Evolutionary conservation across 2,888 invertebrate species (phyloP), one percentile per base, ranked within the genome.

Genomic region (Scaptomyza cyrtandrae): DNA sequence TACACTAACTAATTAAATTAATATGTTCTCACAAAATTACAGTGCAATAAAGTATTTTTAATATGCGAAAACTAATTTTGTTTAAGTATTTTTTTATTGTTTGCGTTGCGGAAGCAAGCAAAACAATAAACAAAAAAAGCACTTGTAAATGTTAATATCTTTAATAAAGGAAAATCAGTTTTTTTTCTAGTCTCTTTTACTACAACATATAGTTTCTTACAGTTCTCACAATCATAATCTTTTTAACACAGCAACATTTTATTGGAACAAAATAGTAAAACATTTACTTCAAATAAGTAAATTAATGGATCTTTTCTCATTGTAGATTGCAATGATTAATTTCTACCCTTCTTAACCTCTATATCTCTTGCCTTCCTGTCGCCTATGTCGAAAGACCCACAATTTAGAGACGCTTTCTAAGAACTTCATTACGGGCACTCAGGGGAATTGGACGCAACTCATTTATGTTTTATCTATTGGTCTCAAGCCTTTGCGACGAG

Each of bases 381-480:
- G 14, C 10, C 9, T 29, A 11, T 14, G 14, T 3, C 35, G 2
- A 29, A 50, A 52, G 43, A 16, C 33, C 13, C 31, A 46, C 54
- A 58, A 65, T 71, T 54, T 71, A 54, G 49, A 24, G 53, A 45
- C 11, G 44, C 27, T 49, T 9, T 48, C 11, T 44, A 27, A 44
- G 3, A 60, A 35, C 44, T 50, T 60, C 14, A 57, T 57, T 44
- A 52, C 27, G 1, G 43, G 13, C 49, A 31, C 59, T 31, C 24
- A 37, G 16, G 69, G 55, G 48, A 61, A 69, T 64, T 43, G 16
- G 43, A 33, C 56, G 52, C 39, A 54, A 50, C 65, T 76, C 77
- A 76, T 78, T 80, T 69, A 66, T 80, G 69, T 68, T 71, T 80
- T 58, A 79, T 71, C 72, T 66, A 65, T 71, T 56, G 61, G 59